Evolutionary conservation across 2,797 vertebrate species (phyloP).

Genomic region (Fundulus diaphanus): DNA sequence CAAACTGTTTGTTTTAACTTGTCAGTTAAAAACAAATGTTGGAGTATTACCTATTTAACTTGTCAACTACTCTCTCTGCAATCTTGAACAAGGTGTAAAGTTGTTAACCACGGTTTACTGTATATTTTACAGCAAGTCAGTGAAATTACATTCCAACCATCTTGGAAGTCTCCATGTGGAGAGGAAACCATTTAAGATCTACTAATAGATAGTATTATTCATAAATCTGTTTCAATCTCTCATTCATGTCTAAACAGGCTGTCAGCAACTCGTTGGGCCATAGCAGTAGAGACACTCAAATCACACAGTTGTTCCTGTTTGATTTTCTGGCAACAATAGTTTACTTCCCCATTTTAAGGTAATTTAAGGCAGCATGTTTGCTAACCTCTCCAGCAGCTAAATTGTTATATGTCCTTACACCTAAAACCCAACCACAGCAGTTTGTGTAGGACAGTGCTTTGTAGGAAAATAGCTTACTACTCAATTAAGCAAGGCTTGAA

Average conservation of each 20-base stretch:
- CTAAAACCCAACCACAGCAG: background rate
- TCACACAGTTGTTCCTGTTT: background rate
- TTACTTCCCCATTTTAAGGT: background rate
- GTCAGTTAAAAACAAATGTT: too few relatives aligned
- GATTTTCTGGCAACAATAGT: background rate
- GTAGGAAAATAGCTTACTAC: too few relatives aligned
- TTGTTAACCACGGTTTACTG: too few relatives aligned
- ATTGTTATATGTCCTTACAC: background rate
- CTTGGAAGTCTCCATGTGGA: too few relatives aligned
- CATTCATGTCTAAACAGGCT: background rate
- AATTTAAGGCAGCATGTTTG: background rate
- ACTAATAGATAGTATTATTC: too few relatives aligned
- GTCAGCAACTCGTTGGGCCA: background rate
- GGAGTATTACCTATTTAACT: background rate
- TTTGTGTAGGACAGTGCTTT: background rate
- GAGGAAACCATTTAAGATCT: too few relatives aligned
- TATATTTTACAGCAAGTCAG: background rate
- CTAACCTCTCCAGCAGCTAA: too few relatives aligned
- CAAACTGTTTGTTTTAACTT: too few relatives aligned
- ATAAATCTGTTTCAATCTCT: background rate
- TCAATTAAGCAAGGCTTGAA: background rate
- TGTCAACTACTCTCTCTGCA: background rate
- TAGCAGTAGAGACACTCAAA: background rate
- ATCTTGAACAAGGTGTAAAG: background rate
- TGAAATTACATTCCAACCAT: background rate